These are phyloP conservation scores for Plectropomus leopardus DNA, from an alignment of 2,113 vertebrate species.

Conservation along the genomic window DNA sequence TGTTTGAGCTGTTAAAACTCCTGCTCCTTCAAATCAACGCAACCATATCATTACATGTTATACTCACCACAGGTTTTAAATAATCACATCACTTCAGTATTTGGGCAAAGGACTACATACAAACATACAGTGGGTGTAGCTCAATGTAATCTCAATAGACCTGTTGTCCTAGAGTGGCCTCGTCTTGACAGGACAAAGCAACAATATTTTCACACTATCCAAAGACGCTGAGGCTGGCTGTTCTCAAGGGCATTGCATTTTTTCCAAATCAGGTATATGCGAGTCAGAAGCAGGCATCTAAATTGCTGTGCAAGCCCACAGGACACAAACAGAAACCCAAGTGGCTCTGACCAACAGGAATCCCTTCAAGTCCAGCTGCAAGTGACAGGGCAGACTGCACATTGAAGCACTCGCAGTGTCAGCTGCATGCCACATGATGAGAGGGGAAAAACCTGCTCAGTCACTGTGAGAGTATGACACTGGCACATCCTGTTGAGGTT, in stretches of 20 bases:
- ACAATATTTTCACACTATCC: constrained; percentile 44
- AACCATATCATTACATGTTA: neutral
- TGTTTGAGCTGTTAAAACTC: neutral
- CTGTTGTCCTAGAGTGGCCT: constrained; percentile 15
- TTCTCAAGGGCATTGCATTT: constrained; percentile 33
- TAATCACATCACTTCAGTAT: neutral
- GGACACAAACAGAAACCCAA: constrained; percentile 16
- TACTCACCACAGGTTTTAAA: neutral
- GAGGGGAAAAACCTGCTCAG: constrained; percentile 14
- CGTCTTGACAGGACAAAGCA: constrained; percentile 20
- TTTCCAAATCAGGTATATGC: constrained; percentile 20
- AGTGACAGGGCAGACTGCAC: constrained; percentile 45
- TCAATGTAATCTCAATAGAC: constrained; percentile 20
- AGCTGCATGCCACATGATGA: constrained; percentile 42
- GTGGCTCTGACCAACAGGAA: constrained; percentile 46
- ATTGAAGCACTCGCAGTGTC: constrained; percentile 26
- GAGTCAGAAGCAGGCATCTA: neutral
- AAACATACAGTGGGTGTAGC: neutral
- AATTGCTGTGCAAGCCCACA: neutral
- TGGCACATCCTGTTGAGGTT: neutral
- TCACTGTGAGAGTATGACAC: neutral
- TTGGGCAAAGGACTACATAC: neutral
- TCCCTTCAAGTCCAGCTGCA: constrained; percentile 64
- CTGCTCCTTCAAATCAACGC: neutral
- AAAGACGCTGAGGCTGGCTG: neutral